Conservation (phyloP, 2,797 vertebrate species). For the Clarias fuscus region DNA sequence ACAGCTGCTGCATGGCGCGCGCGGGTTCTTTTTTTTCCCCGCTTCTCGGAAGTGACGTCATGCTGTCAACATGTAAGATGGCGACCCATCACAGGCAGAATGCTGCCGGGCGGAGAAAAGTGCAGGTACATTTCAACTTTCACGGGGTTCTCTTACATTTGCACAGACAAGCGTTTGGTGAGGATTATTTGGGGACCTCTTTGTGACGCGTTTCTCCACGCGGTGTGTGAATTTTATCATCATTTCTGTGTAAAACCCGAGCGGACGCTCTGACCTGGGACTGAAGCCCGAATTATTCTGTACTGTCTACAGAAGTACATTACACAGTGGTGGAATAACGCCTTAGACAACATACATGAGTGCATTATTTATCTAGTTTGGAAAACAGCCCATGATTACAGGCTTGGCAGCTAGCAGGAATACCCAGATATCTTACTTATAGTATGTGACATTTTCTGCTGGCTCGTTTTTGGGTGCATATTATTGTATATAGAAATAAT, state of each 20-base stretch:
- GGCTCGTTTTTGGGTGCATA: neutral
- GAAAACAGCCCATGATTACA: neutral
- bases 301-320: neutral
- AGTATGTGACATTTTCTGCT: neutral
- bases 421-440: neutral
- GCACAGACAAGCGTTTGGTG: neutral
- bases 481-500: neutral
- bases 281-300: neutral
- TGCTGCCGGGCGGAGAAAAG: slow-evolving; percentile 87
- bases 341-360: too few relatives aligned
- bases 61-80: slow-evolving; percentile 91
- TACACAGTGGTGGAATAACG: neutral
- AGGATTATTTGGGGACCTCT: neutral
- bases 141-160: neutral
- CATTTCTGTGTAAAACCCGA: neutral
- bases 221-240: neutral
- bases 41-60: slow-evolving; percentile 75
- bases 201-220: too few relatives aligned
- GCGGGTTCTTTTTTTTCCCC: neutral
- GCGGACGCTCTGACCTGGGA: neutral
- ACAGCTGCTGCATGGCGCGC: neutral
- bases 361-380: neutral
- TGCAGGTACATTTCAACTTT: slow-evolving; percentile 74
- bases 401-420: neutral
- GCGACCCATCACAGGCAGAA: slow-evolving; percentile 90